Evolutionary conservation across 2,888 invertebrate species (phyloP).

Genomic region (Cynaeus angustus): DNA sequence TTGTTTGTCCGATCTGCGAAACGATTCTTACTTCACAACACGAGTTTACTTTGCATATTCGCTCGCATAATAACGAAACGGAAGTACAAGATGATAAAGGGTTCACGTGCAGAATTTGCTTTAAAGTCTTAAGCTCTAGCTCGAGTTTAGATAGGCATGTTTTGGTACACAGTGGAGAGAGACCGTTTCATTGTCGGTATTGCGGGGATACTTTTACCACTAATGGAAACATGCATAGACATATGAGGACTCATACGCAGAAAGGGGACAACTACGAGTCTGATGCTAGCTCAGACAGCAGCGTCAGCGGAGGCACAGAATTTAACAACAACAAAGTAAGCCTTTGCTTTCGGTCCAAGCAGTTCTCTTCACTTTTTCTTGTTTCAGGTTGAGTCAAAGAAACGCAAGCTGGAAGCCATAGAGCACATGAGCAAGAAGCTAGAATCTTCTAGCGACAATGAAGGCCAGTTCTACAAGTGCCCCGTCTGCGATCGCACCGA

Average conservation of each 20-base stretch:
- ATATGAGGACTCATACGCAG: slow-evolving; percentile 82
- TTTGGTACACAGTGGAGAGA: slow-evolving; percentile 85
- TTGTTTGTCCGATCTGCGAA: slow-evolving; percentile 80
- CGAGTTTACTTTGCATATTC: slow-evolving; percentile 81
- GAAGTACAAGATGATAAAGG: slow-evolving; percentile 70
- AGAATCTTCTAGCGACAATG: slow-evolving; percentile 46
- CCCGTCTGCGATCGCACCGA: slow-evolving; percentile 78
- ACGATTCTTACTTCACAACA: slow-evolving; percentile 77
- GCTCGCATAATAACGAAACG: slow-evolving; percentile 77
- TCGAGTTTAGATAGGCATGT: slow-evolving; percentile 87
- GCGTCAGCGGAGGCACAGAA: slow-evolving; percentile 68
- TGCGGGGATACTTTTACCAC: slow-evolving; percentile 89
- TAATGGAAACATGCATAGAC: slow-evolving; percentile 90
- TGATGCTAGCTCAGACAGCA: slow-evolving; percentile 74
- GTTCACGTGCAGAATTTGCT: slow-evolving; percentile 79
- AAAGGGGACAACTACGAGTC: slow-evolving; percentile 77
- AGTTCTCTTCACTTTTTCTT: too few relatives aligned
- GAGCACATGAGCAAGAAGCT: slow-evolving; percentile 32
- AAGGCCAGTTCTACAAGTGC: slow-evolving; percentile 71
- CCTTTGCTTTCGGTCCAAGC: too few relatives aligned
- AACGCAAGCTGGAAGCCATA: slow-evolving; percentile 64
- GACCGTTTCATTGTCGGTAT: slow-evolving; percentile 85
- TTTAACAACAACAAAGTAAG: slow-evolving; percentile 69
- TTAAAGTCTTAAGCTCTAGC: slow-evolving; percentile 83
- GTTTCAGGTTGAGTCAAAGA: slow-evolving; percentile 61